Percentiles rank a stretch among this genome's conserved stretches.
phyloP scores from a whole-genome alignment of 2,888 invertebrate species.

The Miltochrista miniata region DNA sequence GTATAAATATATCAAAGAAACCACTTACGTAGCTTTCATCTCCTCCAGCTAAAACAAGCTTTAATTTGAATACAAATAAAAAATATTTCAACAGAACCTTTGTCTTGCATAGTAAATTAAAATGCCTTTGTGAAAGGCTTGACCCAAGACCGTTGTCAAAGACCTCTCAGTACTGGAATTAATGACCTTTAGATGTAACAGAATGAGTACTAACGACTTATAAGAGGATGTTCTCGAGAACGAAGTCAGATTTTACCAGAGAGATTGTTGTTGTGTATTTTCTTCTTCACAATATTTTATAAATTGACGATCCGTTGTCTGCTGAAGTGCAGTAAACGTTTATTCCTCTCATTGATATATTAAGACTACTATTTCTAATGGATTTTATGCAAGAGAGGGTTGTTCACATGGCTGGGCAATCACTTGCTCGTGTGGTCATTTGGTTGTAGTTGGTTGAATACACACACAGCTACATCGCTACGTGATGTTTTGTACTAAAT shows the following conservation, averaged over 20 bases:
- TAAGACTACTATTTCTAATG: too few species aligned
- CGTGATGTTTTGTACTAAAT: too few species aligned
- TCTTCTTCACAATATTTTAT: too few species aligned
- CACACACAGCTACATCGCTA: too few species aligned
- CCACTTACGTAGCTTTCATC: background rate
- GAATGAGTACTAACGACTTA: slow-evolving; percentile 4
- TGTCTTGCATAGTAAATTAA: slow-evolving; percentile 9
- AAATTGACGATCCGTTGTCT: too few species aligned
- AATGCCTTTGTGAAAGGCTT: slow-evolving; percentile 8
- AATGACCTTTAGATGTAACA: slow-evolving; percentile 5
- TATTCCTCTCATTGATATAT: too few species aligned
- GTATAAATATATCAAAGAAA: background rate
- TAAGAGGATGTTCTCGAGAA: background rate
- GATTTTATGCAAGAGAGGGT: too few species aligned
- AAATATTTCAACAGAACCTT: background rate
- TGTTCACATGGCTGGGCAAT: too few species aligned
- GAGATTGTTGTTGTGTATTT: background rate
- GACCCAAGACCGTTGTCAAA: slow-evolving; percentile 1
- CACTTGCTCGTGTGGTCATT: too few species aligned
- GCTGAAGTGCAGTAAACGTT: too few species aligned
- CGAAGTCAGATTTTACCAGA: background rate
- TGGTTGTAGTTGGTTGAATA: too few species aligned
- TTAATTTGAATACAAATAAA: slow-evolving; percentile 1
- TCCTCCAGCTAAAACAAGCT: background rate
- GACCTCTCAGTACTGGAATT: slow-evolving; percentile 8